Evolutionary conservation across 92 coral and sea anemone species (phyloP).

Genomic region (Muricea muricata): DNA sequence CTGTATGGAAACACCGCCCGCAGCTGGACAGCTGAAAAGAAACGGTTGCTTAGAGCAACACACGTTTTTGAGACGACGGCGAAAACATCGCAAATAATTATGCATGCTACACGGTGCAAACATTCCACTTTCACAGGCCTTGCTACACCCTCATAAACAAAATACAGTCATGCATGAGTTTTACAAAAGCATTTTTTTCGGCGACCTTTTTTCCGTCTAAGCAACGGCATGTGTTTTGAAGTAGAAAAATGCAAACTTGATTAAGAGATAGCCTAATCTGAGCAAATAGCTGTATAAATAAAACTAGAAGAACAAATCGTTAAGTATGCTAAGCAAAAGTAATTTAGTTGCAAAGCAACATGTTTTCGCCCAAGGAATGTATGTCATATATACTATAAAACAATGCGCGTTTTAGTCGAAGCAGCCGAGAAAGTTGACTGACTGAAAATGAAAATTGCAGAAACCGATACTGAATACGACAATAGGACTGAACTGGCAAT

Average conservation of each 20-base stretch:
- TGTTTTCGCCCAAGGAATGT: neutral
- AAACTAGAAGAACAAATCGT: neutral
- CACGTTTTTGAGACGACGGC: neutral
- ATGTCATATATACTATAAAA: neutral
- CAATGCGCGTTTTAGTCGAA: neutral
- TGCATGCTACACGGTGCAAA: neutral
- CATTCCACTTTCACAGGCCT: neutral
- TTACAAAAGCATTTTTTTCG: neutral
- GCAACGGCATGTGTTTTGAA: slow-evolving; percentile 23
- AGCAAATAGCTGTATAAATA: slow-evolving; percentile 26
- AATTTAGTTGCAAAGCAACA: neutral
- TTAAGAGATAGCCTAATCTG: slow-evolving; percentile 5
- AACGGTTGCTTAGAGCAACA: slow-evolving; percentile 36
- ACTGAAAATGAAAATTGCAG: too few relatives aligned
- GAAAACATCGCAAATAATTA: slow-evolving; percentile 11
- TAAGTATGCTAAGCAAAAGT: neutral
- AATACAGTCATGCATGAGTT: neutral
- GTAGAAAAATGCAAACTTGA: slow-evolving; percentile 10
- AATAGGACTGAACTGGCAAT: too few relatives aligned
- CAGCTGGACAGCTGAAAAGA: slow-evolving; percentile 23
- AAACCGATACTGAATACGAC: too few relatives aligned
- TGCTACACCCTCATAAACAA: neutral
- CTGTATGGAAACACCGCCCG: slow-evolving; percentile 2
- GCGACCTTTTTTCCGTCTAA: slow-evolving; percentile 1
- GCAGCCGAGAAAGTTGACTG: too few relatives aligned